A percentile compares a stretch with the other conserved stretches of the same genome.
phyloP scores from a whole-genome alignment of 2,113 vertebrate genomes.

The Cromileptes altivelis region DNA sequence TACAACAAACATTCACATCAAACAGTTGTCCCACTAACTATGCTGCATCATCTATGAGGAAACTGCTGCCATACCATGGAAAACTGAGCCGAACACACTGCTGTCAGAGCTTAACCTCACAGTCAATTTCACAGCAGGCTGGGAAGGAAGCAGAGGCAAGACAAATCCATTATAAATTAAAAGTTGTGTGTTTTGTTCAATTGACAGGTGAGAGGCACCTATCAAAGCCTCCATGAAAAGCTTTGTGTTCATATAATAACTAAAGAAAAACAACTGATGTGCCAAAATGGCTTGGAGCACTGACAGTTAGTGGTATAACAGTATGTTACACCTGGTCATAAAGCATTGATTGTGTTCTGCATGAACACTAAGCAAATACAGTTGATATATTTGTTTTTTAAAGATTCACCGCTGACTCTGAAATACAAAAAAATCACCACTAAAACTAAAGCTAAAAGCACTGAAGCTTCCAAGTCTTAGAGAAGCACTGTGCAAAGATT shows the following conservation, averaged over 20 bases:
- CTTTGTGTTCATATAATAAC: neutral
- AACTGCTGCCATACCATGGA: neutral
- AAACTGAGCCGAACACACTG: slow-evolving; percentile 3
- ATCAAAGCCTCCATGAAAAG: neutral
- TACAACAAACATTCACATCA: slow-evolving; percentile 28
- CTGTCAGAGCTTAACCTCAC: slow-evolving; percentile 4
- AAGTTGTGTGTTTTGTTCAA: slow-evolving; percentile 8
- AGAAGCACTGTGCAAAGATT: too few relatives aligned
- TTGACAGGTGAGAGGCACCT: neutral
- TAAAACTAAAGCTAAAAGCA: neutral
- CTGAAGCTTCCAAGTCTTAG: neutral
- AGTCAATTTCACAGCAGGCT: slow-evolving; percentile 19
- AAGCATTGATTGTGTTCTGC: too few relatives aligned
- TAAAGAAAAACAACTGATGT: neutral
- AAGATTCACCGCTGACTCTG: neutral
- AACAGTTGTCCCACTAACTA: slow-evolving; percentile 8
- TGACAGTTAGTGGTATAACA: neutral
- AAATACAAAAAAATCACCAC: neutral
- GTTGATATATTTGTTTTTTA: neutral
- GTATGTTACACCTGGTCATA: neutral
- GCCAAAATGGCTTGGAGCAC: neutral
- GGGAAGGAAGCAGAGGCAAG: neutral
- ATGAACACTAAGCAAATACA: neutral
- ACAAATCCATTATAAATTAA: slow-evolving; percentile 9
- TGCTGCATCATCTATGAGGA: slow-evolving; percentile 1